These are phyloP conservation scores for Prionace glauca DNA, from an alignment of 2,797 vertebrate genomes.

Conservation along the genomic window DNA sequence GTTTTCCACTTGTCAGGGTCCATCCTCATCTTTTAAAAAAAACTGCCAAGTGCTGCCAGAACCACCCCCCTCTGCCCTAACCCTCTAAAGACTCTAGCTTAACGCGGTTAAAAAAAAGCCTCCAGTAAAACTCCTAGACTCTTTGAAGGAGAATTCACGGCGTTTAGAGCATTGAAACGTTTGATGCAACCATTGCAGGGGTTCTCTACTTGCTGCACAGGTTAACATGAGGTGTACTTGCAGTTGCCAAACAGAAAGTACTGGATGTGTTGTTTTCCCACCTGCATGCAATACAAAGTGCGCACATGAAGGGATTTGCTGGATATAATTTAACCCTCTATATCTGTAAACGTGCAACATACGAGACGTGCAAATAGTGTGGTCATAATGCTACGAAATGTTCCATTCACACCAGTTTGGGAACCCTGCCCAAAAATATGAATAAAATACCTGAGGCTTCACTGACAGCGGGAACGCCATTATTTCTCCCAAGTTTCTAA, in stretches of 20 bases:
- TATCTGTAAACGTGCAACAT: neutral
- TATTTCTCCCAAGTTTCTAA: neutral
- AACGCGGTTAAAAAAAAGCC: slow-evolving; percentile 34
- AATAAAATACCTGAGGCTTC: neutral
- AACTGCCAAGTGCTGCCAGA: slow-evolving; percentile 61
- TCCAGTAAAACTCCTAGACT: neutral
- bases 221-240: neutral
- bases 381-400: neutral
- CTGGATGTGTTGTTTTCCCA: neutral
- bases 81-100: slow-evolving; percentile 40
- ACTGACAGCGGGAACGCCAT: neutral
- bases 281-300: neutral
- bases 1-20: slow-evolving; percentile 79
- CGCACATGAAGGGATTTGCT: neutral
- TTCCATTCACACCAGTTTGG: neutral
- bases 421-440: neutral
- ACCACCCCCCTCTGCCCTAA: slow-evolving; percentile 43
- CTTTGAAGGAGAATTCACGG: neutral
- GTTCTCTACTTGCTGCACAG: neutral
- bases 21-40: slow-evolving; percentile 63
- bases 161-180: neutral
- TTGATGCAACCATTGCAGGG: neutral
- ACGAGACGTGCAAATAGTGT: neutral
- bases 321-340: neutral
- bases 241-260: no score